phyloP scores from a whole-genome alignment of 2,113 vertebrate species.

The Mola mola region DNA sequence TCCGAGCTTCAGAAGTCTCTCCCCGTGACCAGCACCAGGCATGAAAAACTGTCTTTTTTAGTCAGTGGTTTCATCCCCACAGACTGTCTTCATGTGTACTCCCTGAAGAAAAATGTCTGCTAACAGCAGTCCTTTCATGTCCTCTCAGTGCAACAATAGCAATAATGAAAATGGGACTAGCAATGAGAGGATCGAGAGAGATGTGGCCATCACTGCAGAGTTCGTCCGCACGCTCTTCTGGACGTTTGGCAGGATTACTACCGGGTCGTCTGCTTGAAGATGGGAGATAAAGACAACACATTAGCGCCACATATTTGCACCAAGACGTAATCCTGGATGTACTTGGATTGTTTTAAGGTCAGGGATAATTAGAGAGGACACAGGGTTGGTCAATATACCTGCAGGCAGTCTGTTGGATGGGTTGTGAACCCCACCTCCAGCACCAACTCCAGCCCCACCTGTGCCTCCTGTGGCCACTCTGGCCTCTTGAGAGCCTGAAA shows the following conservation, averaged over 20 bases:
- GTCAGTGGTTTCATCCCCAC: slow-evolving; percentile 70
- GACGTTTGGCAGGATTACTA: slow-evolving; percentile 80
- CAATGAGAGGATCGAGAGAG: slow-evolving; percentile 73
- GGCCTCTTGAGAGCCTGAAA: slow-evolving; percentile 81
- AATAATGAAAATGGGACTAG: slow-evolving; percentile 80
- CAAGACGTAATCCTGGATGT: neutral
- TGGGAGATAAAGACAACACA: slow-evolving; percentile 25
- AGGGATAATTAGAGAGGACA: slow-evolving; percentile 46
- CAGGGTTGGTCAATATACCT: slow-evolving; percentile 69
- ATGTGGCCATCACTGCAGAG: slow-evolving; percentile 63
- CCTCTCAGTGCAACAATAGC: slow-evolving; percentile 76
- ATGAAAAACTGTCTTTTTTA: slow-evolving; percentile 59
- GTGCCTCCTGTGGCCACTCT: slow-evolving; percentile 72
- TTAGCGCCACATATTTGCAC: slow-evolving; percentile 26
- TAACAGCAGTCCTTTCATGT: slow-evolving; percentile 51
- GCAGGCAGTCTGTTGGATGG: slow-evolving; percentile 81
- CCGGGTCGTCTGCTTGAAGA: slow-evolving; percentile 84
- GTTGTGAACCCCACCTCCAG: slow-evolving; percentile 74
- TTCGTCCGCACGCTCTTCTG: slow-evolving; percentile 85
- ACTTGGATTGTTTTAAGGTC: slow-evolving; percentile 16
- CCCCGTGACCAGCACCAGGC: slow-evolving; percentile 80
- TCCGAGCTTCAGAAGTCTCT: slow-evolving; percentile 50
- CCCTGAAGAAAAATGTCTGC: slow-evolving; percentile 51
- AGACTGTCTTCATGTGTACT: slow-evolving; percentile 74
- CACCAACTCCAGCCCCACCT: slow-evolving; percentile 56